phyloP scores from a whole-genome alignment of 92 coral and sea anemone genomes.

The Galaxea fascicularis region DNA sequence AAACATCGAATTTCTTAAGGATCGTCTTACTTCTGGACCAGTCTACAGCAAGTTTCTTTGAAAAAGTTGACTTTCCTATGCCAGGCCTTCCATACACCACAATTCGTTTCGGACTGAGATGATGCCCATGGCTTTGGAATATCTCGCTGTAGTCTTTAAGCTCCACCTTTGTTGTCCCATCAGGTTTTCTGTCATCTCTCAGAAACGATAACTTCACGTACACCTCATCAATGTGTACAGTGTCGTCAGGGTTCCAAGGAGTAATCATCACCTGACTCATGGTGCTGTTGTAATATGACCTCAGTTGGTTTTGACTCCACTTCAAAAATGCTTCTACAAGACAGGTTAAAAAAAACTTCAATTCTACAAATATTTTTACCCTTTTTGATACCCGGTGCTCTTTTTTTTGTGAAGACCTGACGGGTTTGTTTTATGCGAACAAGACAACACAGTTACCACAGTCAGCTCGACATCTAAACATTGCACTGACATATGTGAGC shows the following conservation, averaged over 20 bases:
- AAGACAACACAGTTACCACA: too few relatives aligned
- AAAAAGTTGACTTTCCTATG: conserved; percentile 19
- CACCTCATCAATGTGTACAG: conserved; percentile 15
- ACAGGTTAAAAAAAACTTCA: too few relatives aligned
- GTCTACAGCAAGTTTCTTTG: conserved; percentile 31
- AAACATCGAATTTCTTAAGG: conserved; percentile 26
- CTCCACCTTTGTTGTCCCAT: background rate
- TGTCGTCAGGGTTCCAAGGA: conserved; percentile 25
- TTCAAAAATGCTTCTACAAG: background rate
- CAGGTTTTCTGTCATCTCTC: background rate
- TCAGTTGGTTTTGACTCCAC: background rate
- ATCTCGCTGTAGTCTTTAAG: conserved; percentile 15
- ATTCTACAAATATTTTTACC: too few relatives aligned
- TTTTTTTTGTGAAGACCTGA: too few relatives aligned
- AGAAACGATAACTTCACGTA: background rate
- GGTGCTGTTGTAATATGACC: background rate
- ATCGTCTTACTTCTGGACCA: conserved; percentile 17
- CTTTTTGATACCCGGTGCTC: too few relatives aligned
- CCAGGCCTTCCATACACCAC: conserved; percentile 30
- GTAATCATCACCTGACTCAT: background rate
- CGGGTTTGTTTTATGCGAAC: too few relatives aligned
- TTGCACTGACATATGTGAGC: too few relatives aligned
- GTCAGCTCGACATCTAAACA: too few relatives aligned
- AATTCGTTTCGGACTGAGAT: conserved; percentile 1
- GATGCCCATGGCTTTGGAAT: background rate